Evolutionary conservation across 1,140 invertebrate species (phyloP).

Genomic region (Lethrus apterus): DNA sequence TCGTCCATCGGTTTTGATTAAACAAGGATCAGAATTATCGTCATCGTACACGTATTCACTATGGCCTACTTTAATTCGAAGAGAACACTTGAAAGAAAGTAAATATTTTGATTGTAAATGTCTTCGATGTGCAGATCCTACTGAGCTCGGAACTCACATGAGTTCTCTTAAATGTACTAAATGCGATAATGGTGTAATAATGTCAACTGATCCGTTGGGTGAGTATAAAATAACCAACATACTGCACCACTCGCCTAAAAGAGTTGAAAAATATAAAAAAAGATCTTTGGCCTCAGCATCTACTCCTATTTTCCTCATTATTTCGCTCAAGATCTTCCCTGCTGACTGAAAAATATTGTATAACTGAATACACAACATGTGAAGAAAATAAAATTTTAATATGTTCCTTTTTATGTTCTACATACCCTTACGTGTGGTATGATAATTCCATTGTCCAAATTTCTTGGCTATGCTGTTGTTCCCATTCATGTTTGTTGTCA

Average conservation of each 20-base stretch:
- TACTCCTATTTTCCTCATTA: too few relatives aligned
- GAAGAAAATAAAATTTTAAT: too few relatives aligned
- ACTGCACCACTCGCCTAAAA: not conserved
- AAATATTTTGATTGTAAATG: conserved; percentile 75
- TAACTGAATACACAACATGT: too few relatives aligned
- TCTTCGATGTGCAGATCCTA: conserved; percentile 63
- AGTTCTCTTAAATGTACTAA: conserved; percentile 69
- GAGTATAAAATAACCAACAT: conserved; percentile 24
- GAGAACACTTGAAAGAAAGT: conserved; percentile 59
- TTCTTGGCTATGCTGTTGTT: too few relatives aligned
- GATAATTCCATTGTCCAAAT: too few relatives aligned
- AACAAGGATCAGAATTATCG: conserved; percentile 54
- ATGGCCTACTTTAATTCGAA: conserved; percentile 63
- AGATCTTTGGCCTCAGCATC: too few relatives aligned
- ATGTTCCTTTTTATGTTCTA: too few relatives aligned
- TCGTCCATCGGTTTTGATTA: conserved; percentile 56
- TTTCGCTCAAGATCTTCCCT: too few relatives aligned
- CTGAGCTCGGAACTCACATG: conserved; percentile 66
- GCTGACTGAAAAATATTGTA: too few relatives aligned
- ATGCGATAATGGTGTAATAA: conserved; percentile 61
- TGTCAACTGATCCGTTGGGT: conserved; percentile 62
- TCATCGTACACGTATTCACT: conserved; percentile 71
- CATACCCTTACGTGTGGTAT: too few relatives aligned
- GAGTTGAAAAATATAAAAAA: conserved; percentile 1
- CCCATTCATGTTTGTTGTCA: too few relatives aligned